Evolutionary conservation across 1,140 invertebrate species (phyloP).

Genomic region (Aphelinus certus): DNA sequence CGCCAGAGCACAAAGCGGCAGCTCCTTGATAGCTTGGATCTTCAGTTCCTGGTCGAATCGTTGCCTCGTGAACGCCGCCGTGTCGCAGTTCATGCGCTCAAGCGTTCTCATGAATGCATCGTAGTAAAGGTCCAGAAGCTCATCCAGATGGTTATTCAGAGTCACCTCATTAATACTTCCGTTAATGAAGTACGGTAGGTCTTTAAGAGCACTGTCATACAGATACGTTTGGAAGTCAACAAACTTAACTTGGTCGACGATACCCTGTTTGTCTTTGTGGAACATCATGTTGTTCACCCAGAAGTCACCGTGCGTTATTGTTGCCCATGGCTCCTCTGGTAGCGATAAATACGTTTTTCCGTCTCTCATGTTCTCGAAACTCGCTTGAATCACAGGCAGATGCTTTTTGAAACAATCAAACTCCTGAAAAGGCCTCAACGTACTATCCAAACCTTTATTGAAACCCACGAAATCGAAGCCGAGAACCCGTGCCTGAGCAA

Average conservation of each 20-base stretch:
- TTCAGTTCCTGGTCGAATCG: not conserved
- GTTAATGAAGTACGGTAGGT: constrained; percentile 10
- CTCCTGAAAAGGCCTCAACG: not conserved
- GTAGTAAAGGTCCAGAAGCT: constrained; percentile 9
- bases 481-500: not conserved
- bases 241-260: not conserved
- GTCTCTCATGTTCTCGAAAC: not conserved
- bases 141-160: constrained; percentile 14
- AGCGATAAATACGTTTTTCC: constrained; percentile 11
- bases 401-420: not conserved
- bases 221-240: constrained; percentile 11
- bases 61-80: not conserved
- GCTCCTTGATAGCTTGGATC: not conserved
- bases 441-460: not conserved
- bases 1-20: not conserved
- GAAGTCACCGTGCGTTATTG: not conserved
- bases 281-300: constrained; percentile 43
- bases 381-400: constrained; percentile 41
- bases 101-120: not conserved
- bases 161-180: not conserved
- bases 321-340: not conserved
- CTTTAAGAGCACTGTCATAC: not conserved
- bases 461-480: not conserved
- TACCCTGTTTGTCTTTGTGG: constrained; percentile 49
- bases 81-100: not conserved